Evolutionary conservation across 2,888 invertebrate genomes (phyloP), one percentile per base, ranked within the genome.

Genomic region (Hedya salicella): DNA sequence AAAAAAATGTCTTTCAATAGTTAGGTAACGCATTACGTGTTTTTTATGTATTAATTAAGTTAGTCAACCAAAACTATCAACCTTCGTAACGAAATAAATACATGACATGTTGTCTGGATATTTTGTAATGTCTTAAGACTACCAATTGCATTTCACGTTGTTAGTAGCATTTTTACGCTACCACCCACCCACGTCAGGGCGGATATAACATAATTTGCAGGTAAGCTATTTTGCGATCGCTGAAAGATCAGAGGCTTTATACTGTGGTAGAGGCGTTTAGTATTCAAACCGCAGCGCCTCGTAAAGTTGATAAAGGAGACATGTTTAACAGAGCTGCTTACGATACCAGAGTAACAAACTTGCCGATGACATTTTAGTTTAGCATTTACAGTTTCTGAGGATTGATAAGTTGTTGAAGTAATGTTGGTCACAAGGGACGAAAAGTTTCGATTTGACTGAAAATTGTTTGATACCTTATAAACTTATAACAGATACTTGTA

Each of bases 221-320:
- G 16, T 32, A 52, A 61, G 19, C 50, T 40, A n/a, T 44, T 21
- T 50, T 14, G 21, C 42, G 25, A 13, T 42, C 25, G 32, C 17
- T 50, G n/a, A 42, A 42, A 8, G 44, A 44, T 36, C 42, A 16
- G 19, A 42, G 44, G 14, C 17, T 42, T 42, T 44, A n/a, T n/a
- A 25, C 50, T 0, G 30, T 4, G 39, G 19, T 14, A 6, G 39
- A 39, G 21, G 13, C 60, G 40, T 40, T 60, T 49, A 25, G 39
- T 40, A 49, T 60, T 60, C 60, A 25, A 25, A 40, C 49, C 49
- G 17, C 50, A 50, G 62, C 21, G 21, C 14, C 32, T 53, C 44
- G 52, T 53, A 53, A 53, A 53, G 21, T 44, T 62, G 62, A 62
- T 53, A 39, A 60, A 39, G 21, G 60, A 39, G 21, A 40, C 60